Base-by-base conservation (phyloP, 2,797 vertebrate genomes). In the Paguma larvata region DNA sequence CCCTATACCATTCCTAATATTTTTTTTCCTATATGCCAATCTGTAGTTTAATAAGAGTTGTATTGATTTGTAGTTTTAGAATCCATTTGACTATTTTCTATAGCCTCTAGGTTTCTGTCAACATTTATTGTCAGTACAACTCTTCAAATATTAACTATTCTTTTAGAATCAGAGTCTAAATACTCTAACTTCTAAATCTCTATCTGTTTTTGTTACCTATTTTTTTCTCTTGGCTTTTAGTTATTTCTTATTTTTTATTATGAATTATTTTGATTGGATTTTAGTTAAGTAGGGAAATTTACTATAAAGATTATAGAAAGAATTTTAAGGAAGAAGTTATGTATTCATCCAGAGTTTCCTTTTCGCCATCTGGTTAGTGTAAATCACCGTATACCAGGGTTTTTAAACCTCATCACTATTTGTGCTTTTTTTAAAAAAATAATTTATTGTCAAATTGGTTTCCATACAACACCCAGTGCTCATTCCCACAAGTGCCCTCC, bases 131-230 rank as follows among this genome's bases (percentile, higher is more conserved):
- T 48, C 68, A 51, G 30, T 90, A 25, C n/a, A 84, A 73, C 73
- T 94, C 4, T 89, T 86, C 11, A 92, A 90, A 70, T 53, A 82
- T 4, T 62, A 34, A 85, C 8, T 65, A 16, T 25, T 72, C 4
- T 67, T 89, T 85, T 86, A 89, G 79, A 95, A 53, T 84, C 19
- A 79, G 12, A 34, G 25, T n/a, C 62, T 92, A 12, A 83, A 73
- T 34, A 83, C 70, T 83, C 2, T 1, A 62, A 32, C 44, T 78
- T 95, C 46, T 92, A 83, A 72, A 48, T 48, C 10, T 80, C 30
- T 68, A 38, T 75, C 32, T 84, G 7, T 78, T 27, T 85, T 23
- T 41, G 51, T 91, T 16, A 56, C 41, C 62, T 68, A 12, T 41
- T 89, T 46, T 34, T 85, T 78, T 73, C 59, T 82, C 51, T 95